Percentiles rank a stretch among this genome's conserved stretches.
phyloP scores from a whole-genome alignment of 2,888 invertebrate genomes.

The Deroplatys truncata region DNA sequence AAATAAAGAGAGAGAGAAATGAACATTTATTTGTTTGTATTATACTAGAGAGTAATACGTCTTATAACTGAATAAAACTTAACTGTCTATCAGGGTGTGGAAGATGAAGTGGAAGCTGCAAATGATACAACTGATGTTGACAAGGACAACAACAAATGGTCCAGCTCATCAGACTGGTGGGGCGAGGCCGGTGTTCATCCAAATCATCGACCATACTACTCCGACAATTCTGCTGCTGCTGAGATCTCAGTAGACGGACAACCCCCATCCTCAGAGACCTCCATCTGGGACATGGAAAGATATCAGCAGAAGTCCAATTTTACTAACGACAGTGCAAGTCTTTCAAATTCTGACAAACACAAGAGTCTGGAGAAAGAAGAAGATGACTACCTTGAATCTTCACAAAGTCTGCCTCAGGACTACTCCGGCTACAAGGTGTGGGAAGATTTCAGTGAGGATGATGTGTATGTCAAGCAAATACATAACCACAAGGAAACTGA shows the following conservation, averaged over 20 bases:
- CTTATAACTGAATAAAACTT: background rate
- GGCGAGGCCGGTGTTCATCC: background rate
- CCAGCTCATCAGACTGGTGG: background rate
- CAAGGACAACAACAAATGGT: background rate
- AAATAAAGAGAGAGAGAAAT: too few species aligned
- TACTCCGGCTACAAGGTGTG: background rate
- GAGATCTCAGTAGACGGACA: background rate
- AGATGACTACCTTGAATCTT: background rate
- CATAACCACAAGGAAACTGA: background rate
- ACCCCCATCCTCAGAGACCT: background rate
- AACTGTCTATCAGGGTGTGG: background rate
- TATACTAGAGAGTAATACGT: background rate
- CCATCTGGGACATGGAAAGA: conserved; percentile 1
- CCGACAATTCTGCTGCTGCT: background rate
- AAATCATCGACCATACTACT: background rate
- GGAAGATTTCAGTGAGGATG: background rate
- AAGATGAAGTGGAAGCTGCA: background rate
- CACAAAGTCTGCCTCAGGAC: background rate
- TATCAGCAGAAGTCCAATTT: background rate
- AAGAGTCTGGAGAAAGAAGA: background rate
- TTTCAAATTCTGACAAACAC: background rate
- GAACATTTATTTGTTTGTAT: too few species aligned
- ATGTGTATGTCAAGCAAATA: background rate
- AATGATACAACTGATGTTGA: background rate
- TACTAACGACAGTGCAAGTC: background rate